Evolutionary conservation across 1,140 invertebrate species (phyloP).

Genomic region (Arctopsyche grandis): DNA sequence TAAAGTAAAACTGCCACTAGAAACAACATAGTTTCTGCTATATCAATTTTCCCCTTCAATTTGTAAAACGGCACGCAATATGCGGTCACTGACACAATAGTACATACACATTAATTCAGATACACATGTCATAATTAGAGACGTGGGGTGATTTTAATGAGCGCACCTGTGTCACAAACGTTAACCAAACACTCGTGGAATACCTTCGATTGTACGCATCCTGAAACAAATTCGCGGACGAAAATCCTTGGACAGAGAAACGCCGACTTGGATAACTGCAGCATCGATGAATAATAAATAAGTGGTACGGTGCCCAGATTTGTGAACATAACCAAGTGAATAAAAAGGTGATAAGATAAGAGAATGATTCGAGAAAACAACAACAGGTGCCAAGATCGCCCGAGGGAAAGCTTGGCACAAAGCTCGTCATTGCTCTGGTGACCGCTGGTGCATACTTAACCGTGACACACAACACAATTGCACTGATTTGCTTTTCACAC

Average conservation of each 20-base stretch:
- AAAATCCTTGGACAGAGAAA: too few species aligned
- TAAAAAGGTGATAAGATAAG: background rate
- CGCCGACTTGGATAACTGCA: too few species aligned
- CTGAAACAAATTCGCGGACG: too few species aligned
- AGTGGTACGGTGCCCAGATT: background rate
- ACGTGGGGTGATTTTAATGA: background rate
- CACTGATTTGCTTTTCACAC: slow-evolving; percentile 7
- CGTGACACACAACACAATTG: slow-evolving; percentile 17
- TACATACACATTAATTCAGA: background rate
- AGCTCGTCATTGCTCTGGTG: slow-evolving; percentile 34
- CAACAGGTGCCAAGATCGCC: slow-evolving; percentile 16
- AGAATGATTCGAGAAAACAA: background rate
- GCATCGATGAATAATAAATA: too few species aligned
- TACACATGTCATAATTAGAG: background rate
- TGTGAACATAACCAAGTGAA: background rate
- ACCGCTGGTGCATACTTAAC: slow-evolving; percentile 38
- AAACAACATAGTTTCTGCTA: too few species aligned
- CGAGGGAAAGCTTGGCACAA: slow-evolving; percentile 27
- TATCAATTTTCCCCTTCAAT: too few species aligned
- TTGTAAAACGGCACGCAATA: too few species aligned
- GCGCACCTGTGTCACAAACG: background rate
- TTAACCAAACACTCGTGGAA: background rate
- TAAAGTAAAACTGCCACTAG: too few species aligned
- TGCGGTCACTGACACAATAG: too few species aligned
- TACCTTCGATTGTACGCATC: too few species aligned